phyloP scores from a whole-genome alignment of 2,888 invertebrate genomes.

The Lepidochrysops patricia region DNA sequence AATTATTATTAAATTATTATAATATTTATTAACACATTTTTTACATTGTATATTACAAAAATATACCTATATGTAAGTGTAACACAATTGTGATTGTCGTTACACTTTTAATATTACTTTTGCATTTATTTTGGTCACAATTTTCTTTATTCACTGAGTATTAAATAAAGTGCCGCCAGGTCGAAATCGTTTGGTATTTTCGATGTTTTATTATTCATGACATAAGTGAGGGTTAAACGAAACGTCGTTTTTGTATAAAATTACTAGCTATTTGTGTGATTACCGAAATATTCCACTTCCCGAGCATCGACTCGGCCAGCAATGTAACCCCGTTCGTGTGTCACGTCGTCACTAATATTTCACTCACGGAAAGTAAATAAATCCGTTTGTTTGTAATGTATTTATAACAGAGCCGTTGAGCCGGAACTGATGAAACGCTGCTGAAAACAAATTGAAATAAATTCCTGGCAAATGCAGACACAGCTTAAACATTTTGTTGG shows the following conservation, averaged over 20 bases:
- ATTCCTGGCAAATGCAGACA: not conserved
- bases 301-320: not conserved
- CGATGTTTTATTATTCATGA: conserved; percentile 55
- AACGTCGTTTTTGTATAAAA: conserved; percentile 16
- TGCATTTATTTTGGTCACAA: not conserved
- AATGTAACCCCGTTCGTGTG: not conserved
- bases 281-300: conserved; percentile 6
- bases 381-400: not conserved
- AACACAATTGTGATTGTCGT: no score
- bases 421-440: not conserved
- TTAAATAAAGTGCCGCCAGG: not conserved
- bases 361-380: not conserved
- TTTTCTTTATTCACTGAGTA: conserved; percentile 5
- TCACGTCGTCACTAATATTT: not conserved
- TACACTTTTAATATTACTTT: not conserved
- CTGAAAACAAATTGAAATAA: not conserved
- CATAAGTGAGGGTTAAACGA: conserved; percentile 14
- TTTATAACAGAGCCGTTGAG: not conserved
- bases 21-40: no score
- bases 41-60: no score
- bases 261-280: conserved; percentile 3
- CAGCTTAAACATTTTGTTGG: not conserved
- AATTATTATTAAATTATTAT: no score
- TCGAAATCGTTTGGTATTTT: conserved; percentile 19
- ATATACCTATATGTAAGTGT: no score